phyloP scores from a whole-genome alignment of 2,797 vertebrate genomes.

The Alca torda region DNA sequence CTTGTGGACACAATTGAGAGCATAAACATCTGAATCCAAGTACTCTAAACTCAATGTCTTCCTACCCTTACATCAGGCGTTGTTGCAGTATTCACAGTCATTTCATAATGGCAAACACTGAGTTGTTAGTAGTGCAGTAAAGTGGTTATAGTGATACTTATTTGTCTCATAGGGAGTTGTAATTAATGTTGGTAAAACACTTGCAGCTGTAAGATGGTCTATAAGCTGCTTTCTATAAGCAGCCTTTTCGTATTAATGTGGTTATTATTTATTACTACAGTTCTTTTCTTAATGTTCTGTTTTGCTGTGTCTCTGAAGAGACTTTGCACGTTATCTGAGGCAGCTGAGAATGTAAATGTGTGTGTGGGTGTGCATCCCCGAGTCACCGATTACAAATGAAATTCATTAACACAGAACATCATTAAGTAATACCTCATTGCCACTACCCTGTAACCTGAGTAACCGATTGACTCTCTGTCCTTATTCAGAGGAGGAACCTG shows the following conservation, averaged over 20 bases:
- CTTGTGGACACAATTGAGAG: background rate
- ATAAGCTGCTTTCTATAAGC: background rate
- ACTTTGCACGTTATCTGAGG: background rate
- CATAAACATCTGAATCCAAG: background rate
- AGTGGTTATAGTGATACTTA: background rate
- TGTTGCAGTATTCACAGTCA: background rate
- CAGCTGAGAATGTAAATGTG: background rate
- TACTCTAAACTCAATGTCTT: background rate
- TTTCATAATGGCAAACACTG: background rate
- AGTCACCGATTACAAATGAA: background rate
- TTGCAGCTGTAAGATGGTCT: background rate
- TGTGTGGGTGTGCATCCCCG: background rate
- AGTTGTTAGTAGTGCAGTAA: background rate
- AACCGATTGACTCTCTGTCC: slow-evolving; percentile 75
- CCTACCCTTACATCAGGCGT: background rate
- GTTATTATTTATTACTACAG: background rate
- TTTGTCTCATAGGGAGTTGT: background rate
- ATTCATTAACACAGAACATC: background rate
- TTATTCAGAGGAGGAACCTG: slow-evolving; percentile 83
- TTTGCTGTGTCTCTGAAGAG: background rate
- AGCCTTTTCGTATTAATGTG: background rate
- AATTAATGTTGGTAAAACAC: background rate
- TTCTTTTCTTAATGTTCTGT: background rate
- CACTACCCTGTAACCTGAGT: background rate
- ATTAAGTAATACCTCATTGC: background rate